Evolutionary conservation across 1,140 invertebrate genomes (phyloP), one percentile per base, ranked within the genome.

Genomic region (Drosophila mojavensis): DNA sequence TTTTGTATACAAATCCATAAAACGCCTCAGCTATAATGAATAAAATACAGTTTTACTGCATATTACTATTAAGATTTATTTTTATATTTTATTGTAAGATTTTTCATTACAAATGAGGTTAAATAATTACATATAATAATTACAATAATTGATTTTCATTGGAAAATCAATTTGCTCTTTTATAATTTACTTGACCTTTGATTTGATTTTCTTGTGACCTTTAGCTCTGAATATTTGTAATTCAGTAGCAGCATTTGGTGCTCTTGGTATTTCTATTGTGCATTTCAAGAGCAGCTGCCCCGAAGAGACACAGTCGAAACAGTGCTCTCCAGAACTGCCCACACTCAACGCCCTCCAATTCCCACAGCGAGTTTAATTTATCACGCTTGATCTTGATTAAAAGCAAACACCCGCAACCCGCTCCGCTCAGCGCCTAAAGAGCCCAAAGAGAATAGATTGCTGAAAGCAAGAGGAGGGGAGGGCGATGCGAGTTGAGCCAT

Each of bases 321-420:
- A 56, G 54, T 47, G 50, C 33, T 43, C 9, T 47, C 11, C 51
- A 33, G 54, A 13, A 39, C 70, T 61, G 56, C 45, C 51, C 65
- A 39, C 36, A 53, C 65, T 67, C 70, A 61, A 73, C 70, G 69
- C 64, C 75, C 47, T 61, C 54, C 33, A 17, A 68, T 84, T 83
- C 70, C 82, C 81, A 65, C 39, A 53, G 64, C 59, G 43, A 56
- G 50, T 73, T 66, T 51, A 76, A 83, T 83, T 86, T 83, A 86
- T 86, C 84, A 77, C 66, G 67, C 76, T 77, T 62, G 80, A 88
- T 89, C 84, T 88, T 84, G 84, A 88, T 88, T 88, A 69, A 89
- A 80, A 68, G 71, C 78, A 26, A 55, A 66, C 66, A 78, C 73
- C 73, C 79, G 75, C 64, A 60, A 30, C 6, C 56, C 59, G 33